Evolutionary conservation across 2,113 vertebrate species (phyloP).

Genomic region (Cyphomyrus discorhynchus): DNA sequence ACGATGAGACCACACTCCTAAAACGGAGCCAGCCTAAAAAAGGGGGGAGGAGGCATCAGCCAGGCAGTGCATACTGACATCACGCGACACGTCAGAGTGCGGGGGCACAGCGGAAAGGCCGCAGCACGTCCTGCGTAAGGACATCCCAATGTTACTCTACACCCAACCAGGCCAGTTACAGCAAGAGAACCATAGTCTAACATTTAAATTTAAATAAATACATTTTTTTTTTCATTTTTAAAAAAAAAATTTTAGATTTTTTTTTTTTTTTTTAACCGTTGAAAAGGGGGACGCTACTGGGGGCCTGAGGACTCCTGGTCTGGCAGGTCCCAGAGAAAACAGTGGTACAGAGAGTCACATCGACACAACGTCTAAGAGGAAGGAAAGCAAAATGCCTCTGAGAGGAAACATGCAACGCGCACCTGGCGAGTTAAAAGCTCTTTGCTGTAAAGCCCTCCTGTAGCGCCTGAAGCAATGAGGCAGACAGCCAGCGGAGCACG

Average conservation of each 20-base stretch:
- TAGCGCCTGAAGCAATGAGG: not conserved
- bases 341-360: not conserved
- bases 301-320: not conserved
- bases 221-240: not conserved
- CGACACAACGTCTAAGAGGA: not conserved
- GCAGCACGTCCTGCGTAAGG: not conserved
- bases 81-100: not conserved
- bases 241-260: not conserved
- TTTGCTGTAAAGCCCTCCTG: not conserved
- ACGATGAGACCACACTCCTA: constrained; percentile 14
- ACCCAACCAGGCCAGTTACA: not conserved
- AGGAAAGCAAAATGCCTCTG: not conserved
- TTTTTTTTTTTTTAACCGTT: not conserved
- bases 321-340: not conserved
- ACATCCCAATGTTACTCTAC: not conserved
- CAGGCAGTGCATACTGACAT: not conserved
- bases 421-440: constrained; percentile 25
- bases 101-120: not conserved
- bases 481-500: not conserved
- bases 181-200: not conserved
- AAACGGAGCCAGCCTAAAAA: constrained; percentile 28
- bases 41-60: not conserved
- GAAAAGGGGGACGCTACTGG: not conserved
- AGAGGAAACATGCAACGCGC: constrained; percentile 15
- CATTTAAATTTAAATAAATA: constrained; percentile 7